Base-by-base conservation (phyloP, 2,113 vertebrate genomes). In the Mandrillus leucophaeus region DNA sequence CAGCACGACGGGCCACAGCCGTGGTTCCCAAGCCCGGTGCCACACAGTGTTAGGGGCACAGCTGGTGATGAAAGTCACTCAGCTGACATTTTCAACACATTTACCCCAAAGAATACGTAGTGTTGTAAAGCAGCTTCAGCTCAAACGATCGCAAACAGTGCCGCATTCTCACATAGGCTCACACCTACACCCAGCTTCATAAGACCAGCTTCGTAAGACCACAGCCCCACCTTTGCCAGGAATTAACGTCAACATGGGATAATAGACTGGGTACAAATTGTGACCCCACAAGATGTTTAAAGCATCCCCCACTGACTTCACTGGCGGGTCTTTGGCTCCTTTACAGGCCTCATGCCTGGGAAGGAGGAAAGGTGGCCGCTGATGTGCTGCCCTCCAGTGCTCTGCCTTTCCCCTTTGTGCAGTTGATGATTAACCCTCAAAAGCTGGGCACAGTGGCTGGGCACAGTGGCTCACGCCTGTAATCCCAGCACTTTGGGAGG, bases 1-100 rank as follows among this genome's bases (percentile, higher is more conserved):
- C 30, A 66, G 57, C 87, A 13, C 18, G 3, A 0, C 3, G 0
- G 45, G 14, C 35, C 1, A 4, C 2, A 3, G 38, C 35, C 50
- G 8, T n/a, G 6, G 4, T 18, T 57, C 83, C 86, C 27, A 8
- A 7, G 32, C 23, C 38, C 16, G 68, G 64, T 50, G 32, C 38
- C 25, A 6, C 14, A 40, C 35, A 16, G 5, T 66, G 32, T 55
- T 82, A 16, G 50, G 32, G 93, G 17, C 70, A 18, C 27, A 8
- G 1, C 45, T 72, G 38, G 82, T 92, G 45, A 40, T 23, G 66
- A 9, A 76, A 88, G 55, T 89, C 70, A 81, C 40, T 93, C 57
- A 55, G 66, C 85, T 83, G 75, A 85, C 45, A 57, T 61, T 78
- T 80, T 89, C 20, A 57, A 14, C 43, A 78, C n/a, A 13, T 81